Conservation (phyloP, 2,113 vertebrate genomes). For the Lasiurus cinereus region DNA sequence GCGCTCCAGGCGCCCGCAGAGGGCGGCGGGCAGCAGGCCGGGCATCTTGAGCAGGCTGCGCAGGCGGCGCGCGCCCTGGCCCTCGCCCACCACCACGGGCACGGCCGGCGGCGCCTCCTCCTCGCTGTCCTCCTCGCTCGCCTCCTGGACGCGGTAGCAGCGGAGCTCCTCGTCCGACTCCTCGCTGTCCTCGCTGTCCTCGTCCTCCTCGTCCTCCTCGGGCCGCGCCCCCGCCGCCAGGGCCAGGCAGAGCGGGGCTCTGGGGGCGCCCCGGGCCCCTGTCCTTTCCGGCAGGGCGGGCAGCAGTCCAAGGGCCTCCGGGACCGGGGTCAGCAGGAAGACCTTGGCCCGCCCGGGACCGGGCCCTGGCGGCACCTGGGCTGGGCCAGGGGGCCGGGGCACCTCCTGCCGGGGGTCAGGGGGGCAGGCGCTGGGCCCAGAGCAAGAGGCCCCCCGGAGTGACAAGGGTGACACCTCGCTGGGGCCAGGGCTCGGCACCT, state of each 20-base stretch:
- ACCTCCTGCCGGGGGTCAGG: background rate
- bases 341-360: slow-evolving; percentile 57
- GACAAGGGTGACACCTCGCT: rapidly evolving
- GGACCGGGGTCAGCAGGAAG: slow-evolving; percentile 81
- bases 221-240: slow-evolving; percentile 75
- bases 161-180: slow-evolving; percentile 95
- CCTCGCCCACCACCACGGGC: slow-evolving; percentile 96
- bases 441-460: background rate
- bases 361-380: background rate
- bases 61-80: slow-evolving; percentile 91
- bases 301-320: background rate
- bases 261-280: background rate
- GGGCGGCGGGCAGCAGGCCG: slow-evolving; percentile 90
- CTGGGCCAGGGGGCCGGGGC: rapidly evolving
- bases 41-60: slow-evolving; percentile 97
- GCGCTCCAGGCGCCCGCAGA: slow-evolving; percentile 93
- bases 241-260: slow-evolving; percentile 2
- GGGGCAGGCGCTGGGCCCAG: background rate
- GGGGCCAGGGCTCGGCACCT: slow-evolving; percentile 34
- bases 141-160: slow-evolving; percentile 92
- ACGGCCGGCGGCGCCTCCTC: slow-evolving; percentile 91
- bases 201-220: slow-evolving; percentile 92
- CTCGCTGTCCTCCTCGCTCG: slow-evolving; percentile 96
- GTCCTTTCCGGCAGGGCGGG: background rate
- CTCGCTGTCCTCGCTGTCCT: slow-evolving; percentile 94